A percentile compares a stretch with the other conserved stretches of the same genome.
Conservation (phyloP, 1,140 invertebrate genomes). For the Cyrtorhinus lividipennis region DNA sequence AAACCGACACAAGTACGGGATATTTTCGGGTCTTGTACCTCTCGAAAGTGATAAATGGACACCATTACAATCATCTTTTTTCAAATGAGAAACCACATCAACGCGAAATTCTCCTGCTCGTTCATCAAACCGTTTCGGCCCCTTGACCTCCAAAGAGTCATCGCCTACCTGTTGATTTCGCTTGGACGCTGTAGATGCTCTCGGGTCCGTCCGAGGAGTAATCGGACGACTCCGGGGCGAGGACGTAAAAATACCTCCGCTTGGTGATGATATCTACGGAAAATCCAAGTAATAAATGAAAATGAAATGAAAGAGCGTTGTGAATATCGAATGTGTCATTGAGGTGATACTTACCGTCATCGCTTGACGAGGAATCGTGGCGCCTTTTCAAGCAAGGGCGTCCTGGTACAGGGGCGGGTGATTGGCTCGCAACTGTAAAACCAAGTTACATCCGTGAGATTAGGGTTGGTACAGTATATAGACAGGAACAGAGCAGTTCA, state of each 20-base stretch:
- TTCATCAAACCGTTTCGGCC: no score
- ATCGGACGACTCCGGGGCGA: slow-evolving; percentile 6
- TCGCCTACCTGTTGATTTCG: slow-evolving; percentile 10
- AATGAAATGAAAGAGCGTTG: no score
- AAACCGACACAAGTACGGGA: no score
- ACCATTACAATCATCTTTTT: no score
- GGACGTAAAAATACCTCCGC: slow-evolving; percentile 12
- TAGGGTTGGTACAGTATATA: no score
- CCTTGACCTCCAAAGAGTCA: no score
- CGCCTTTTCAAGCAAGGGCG: neutral
- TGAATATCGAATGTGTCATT: no score
- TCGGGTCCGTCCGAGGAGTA: slow-evolving; percentile 3
- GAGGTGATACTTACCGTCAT: neutral
- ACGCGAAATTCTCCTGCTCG: no score
- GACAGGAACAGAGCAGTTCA: no score
- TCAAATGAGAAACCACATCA: no score
- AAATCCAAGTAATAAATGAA: neutral
- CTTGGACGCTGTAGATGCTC: slow-evolving; percentile 12
- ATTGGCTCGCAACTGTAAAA: neutral
- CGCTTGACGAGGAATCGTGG: neutral
- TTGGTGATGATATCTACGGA: neutral
- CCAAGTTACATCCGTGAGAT: neutral
- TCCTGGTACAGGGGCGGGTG: neutral
- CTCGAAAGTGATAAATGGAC: no score
- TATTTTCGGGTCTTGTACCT: no score